Base-by-base conservation (phyloP, 2,113 vertebrate species). In the Myanophis thanlyinensis region DNA sequence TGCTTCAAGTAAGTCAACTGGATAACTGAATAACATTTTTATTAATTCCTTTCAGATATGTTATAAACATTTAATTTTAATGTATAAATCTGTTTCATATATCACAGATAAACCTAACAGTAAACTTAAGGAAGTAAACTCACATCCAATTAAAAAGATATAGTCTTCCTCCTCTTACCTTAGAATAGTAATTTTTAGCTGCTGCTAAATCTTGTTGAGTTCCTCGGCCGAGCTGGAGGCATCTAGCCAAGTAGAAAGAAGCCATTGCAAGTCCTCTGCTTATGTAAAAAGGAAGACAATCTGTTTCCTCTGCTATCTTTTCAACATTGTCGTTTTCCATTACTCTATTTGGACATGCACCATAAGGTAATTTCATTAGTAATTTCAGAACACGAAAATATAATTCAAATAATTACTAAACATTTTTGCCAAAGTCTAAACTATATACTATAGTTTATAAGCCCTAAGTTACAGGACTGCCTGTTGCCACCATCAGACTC, bases 231-330 rank as follows among this genome's bases (percentile, higher is more conserved):
- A 97, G 96, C 89, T 98, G 97, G 59, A 98, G 96, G 93, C 98
- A 98, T 6, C 98, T 97, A 0, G 96, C 98, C 0, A 98, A 94
- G 95, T 98, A 98, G 96, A 98, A 98, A 13, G 97, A 90, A 0
- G 98, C 98, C 80, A 98, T 97, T 80, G 98, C 96, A 73, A 97
- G 94, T 52, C 98, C 98, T 93, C 96, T 98, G 92, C 85, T 93
- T 92, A 98, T 56, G 6, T 97, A 98, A 0, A 94, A 85, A 0
- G 97, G 97, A 80, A 98, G 95, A 52, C 98, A 98, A 44, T 96
- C 98, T 0, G 97, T 98, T 56, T 11, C 44, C 67, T 93, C 90
- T 48, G 97, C 97, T 90, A 98, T 96, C 51, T 1, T 91, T 0
- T 95, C 30, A 8, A 94, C 93, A 89, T 98, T 93, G 0, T 97